phyloP scores from a whole-genome alignment of 1,140 invertebrate genomes.

The Pseudachorutes palmiensis region DNA sequence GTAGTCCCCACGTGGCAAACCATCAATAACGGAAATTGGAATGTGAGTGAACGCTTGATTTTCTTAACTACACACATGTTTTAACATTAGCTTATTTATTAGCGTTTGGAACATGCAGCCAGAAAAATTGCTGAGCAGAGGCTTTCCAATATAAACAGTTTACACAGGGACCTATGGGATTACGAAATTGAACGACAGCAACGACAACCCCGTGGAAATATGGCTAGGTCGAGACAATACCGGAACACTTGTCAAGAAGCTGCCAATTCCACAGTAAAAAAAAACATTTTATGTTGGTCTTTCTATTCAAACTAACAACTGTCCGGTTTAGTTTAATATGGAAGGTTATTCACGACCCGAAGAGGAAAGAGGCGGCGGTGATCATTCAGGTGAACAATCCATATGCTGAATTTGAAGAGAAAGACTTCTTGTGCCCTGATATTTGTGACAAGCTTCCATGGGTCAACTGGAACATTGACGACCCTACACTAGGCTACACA shows the following conservation, averaged over 20 bases:
- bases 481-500: slow-evolving; percentile 28
- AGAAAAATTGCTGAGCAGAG: slow-evolving; percentile 12
- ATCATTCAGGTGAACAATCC: slow-evolving; percentile 59
- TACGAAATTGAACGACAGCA: slow-evolving; percentile 22
- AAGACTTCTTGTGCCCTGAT: slow-evolving; percentile 29
- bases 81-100: too few relatives aligned
- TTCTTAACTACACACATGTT: too few relatives aligned
- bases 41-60: too few relatives aligned
- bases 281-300: neutral
- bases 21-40: slow-evolving; percentile 59
- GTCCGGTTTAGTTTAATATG: slow-evolving; percentile 27
- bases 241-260: slow-evolving; percentile 13
- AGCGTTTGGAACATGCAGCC: slow-evolving; percentile 9
- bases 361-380: slow-evolving; percentile 47
- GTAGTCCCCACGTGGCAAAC: slow-evolving; percentile 57
- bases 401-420: slow-evolving; percentile 30
- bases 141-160: slow-evolving; percentile 17
- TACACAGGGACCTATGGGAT: slow-evolving; percentile 32
- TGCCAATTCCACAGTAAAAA: slow-evolving; percentile 22
- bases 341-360: slow-evolving; percentile 51
- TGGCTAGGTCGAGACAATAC: slow-evolving; percentile 19
- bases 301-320: too few relatives aligned
- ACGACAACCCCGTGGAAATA: slow-evolving; percentile 27
- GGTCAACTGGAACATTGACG: slow-evolving; percentile 29
- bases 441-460: slow-evolving; percentile 33